Evolutionary conservation across 2,888 invertebrate species (phyloP).

Genomic region (Leptinotarsa haldemani): DNA sequence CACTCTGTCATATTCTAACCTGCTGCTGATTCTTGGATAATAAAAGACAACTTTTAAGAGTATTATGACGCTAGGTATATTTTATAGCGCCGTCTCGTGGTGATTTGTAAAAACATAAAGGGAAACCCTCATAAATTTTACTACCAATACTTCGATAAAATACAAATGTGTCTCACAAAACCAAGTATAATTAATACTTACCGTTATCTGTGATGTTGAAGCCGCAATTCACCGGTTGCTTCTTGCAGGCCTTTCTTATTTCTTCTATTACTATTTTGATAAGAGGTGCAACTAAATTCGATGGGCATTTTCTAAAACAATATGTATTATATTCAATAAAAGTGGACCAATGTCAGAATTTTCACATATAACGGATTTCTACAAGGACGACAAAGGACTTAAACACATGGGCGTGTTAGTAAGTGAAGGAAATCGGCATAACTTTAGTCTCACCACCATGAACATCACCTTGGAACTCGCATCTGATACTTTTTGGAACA

Average conservation of each 20-base stretch:
- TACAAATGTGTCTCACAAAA: not conserved
- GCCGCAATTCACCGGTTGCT: slow-evolving; percentile 74
- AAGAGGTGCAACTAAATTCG: slow-evolving; percentile 74
- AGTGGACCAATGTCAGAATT: not conserved
- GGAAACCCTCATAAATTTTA: no score
- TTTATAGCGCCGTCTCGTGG: no score
- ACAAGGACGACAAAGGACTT: slow-evolving; percentile 29
- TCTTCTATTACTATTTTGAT: slow-evolving; percentile 77
- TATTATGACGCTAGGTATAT: no score
- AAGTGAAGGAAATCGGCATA: not conserved
- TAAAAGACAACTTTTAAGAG: no score
- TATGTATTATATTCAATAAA: slow-evolving; percentile 28
- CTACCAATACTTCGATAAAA: no score
- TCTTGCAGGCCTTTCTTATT: slow-evolving; percentile 73
- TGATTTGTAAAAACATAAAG: no score
- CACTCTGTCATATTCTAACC: no score
- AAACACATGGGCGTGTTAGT: not conserved
- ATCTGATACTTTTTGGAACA: no score
- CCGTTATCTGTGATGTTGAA: slow-evolving; percentile 73
- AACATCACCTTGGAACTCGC: not conserved
- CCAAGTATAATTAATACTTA: slow-evolving; percentile 56
- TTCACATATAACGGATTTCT: slow-evolving; percentile 32
- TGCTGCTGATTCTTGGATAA: no score
- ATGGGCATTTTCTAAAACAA: slow-evolving; percentile 77
- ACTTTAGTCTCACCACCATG: slow-evolving; percentile 9